phyloP scores from a whole-genome alignment of 2,113 vertebrate genomes.

The Proteles cristata region DNA sequence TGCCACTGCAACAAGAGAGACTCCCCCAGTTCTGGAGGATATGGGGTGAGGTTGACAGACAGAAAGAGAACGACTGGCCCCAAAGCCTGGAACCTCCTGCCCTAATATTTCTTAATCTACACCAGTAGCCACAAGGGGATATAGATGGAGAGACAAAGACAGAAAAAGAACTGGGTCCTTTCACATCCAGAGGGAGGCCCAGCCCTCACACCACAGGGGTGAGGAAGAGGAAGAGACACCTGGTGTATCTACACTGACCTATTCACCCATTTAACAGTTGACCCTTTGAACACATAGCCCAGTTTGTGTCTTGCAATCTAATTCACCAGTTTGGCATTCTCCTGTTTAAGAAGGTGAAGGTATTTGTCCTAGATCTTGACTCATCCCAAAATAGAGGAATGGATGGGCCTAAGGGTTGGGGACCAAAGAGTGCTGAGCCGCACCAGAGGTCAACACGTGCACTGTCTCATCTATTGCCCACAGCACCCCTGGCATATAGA shows the following conservation, averaged over 20 bases:
- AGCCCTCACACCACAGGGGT: background rate
- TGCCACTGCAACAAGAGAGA: background rate
- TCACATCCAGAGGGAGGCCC: background rate
- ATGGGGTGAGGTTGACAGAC: no score
- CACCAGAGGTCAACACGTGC: background rate
- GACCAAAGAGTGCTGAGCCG: background rate
- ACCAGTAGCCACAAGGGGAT: background rate
- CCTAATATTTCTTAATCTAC: background rate
- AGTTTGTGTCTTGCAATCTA: background rate
- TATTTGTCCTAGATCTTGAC: background rate
- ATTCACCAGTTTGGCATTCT: background rate
- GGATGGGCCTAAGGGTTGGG: background rate
- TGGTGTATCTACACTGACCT: background rate
- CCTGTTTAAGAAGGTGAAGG: background rate
- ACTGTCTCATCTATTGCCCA: background rate
- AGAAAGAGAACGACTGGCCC: background rate
- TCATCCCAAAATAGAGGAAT: background rate
- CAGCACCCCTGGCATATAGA: background rate
- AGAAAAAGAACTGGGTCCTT: background rate
- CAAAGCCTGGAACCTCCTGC: background rate
- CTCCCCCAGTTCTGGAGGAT: background rate
- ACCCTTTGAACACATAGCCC: background rate
- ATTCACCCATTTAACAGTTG: background rate
- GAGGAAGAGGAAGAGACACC: background rate
- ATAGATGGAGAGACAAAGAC: accelerated